Percentiles rank a stretch among this genome's conserved stretches.
Conservation (phyloP, 2,797 vertebrate genomes). For the Xiphorhynchus erythropygius region DNA sequence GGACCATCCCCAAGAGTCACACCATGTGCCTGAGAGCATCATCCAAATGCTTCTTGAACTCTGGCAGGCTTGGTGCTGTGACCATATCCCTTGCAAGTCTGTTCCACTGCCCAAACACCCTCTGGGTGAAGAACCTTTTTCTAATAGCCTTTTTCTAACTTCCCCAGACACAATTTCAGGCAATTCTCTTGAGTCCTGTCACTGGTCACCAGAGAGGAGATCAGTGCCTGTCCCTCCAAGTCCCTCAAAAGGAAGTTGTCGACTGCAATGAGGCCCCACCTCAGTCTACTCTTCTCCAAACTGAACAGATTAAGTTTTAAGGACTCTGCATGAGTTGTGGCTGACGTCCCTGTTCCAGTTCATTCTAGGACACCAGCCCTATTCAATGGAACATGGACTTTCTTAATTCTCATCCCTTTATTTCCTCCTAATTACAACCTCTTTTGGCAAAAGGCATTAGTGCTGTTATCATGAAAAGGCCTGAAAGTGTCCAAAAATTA, state of each 20-base stretch:
- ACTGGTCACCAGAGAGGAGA: not conserved
- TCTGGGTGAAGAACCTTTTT: too few species aligned
- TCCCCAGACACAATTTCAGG: too few species aligned
- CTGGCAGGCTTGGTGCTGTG: not conserved
- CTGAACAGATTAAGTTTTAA: not conserved
- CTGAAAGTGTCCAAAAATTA: not conserved
- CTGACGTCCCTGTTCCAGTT: not conserved
- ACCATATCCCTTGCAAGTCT: not conserved
- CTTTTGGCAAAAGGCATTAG: not conserved
- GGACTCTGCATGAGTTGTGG: not conserved
- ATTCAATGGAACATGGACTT: fast-evolving
- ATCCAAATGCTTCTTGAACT: not conserved
- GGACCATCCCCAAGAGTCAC: not conserved
- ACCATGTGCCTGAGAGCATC: fast-evolving
- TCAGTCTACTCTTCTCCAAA: not conserved
- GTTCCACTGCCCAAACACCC: fast-evolving
- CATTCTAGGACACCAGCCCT: not conserved
- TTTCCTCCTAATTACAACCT: not conserved
- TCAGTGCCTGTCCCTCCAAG: not conserved
- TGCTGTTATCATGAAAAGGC: not conserved
- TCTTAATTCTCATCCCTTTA: not conserved
- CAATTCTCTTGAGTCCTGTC: not conserved
- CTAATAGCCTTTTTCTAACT: not conserved
- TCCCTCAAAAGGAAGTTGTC: fast-evolving
- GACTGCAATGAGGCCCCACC: not conserved